Base-by-base conservation (phyloP, 2,888 invertebrate species). In the Polietes domitor region DNA sequence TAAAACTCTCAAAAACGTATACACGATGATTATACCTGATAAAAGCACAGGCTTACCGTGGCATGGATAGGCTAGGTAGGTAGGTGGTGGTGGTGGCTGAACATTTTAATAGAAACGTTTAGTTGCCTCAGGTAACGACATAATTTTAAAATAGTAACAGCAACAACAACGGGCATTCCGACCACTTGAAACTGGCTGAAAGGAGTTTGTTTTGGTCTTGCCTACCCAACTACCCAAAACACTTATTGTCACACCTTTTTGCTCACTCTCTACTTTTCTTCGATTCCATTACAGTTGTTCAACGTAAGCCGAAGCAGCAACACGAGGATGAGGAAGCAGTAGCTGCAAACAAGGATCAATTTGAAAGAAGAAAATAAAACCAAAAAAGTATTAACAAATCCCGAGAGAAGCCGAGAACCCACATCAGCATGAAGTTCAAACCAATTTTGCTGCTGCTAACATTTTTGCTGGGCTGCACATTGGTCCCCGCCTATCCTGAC, bases 251-350 rank as follows among this genome's bases (percentile, higher is more conserved):
- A 47, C 4, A 17, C 17, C 6, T 17, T 50, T 50, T 50, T n/a
- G n/a, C n/a, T n/a, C 58, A 58, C 58, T 53, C 24, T 53, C 53
- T 53, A 21, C 2, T 12, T 47, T 12, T 47, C 1, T 47, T 12
- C 19, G 63, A n/a, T 72, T 83, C 70, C 61, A 43, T 83, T 83
- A 10, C 83, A 83, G 83, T 79, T 80, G 50, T 26, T 24, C 41
- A 43, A 74, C 50, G 26, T 12, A 26, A 70, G 43, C 3, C 10
- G 1, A 32, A 41, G 32, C 43, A 43, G 50, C 73, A 80, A 68
- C n/a, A n/a, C n/a, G 53, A 83, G 74, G 83, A 12, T 26, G 58
- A 74, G n/a, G 68, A 65, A 21, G 37, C 24, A 58, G 26, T 65
- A 47, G 50, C 19, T 17, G 24, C 15, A 58, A 19, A 5, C 2